These are phyloP conservation scores for Penaeus indicus DNA, from an alignment of 1,140 invertebrate species.

Conservation along the genomic window DNA sequence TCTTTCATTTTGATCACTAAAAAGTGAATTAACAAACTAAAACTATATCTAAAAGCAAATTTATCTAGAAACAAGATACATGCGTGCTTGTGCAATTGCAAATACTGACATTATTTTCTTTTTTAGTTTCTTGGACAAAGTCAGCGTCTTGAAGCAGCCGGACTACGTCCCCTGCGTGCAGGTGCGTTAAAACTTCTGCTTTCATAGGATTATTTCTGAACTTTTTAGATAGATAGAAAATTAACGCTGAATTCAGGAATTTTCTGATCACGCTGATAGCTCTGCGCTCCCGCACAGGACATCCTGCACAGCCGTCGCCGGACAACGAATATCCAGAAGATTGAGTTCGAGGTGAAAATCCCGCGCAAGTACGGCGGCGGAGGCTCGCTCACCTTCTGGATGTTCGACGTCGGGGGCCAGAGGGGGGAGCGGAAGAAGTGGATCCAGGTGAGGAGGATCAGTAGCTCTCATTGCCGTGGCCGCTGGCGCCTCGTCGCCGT, in stretches of 20 bases:
- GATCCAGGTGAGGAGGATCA: constrained; percentile 76
- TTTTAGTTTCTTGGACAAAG: no score
- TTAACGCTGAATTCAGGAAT: no score
- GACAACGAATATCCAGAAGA: constrained; percentile 81
- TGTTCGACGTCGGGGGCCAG: constrained; percentile 87
- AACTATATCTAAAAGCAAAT: no score
- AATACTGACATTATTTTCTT: no score
- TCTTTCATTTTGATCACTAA: no score
- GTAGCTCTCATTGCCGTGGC: no score
- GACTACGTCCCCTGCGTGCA: constrained; percentile 5
- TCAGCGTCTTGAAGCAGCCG: not conserved
- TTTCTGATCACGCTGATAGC: not conserved
- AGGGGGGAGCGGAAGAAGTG: constrained; percentile 85
- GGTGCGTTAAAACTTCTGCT: not conserved
- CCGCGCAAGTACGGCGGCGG: constrained; percentile 73
- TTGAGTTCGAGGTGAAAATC: constrained; percentile 80
- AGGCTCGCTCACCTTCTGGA: constrained; percentile 75
- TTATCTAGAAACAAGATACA: no score
- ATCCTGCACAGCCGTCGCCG: constrained; percentile 80
- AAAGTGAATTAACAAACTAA: no score
- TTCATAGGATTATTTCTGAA: no score
- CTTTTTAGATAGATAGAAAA: no score
- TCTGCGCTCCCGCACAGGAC: constrained; percentile 70
- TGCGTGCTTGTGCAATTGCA: no score
- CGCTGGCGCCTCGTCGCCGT: no score